Conservation (phyloP, 2,888 invertebrate genomes). For the Eupithecia dodoneata region DNA sequence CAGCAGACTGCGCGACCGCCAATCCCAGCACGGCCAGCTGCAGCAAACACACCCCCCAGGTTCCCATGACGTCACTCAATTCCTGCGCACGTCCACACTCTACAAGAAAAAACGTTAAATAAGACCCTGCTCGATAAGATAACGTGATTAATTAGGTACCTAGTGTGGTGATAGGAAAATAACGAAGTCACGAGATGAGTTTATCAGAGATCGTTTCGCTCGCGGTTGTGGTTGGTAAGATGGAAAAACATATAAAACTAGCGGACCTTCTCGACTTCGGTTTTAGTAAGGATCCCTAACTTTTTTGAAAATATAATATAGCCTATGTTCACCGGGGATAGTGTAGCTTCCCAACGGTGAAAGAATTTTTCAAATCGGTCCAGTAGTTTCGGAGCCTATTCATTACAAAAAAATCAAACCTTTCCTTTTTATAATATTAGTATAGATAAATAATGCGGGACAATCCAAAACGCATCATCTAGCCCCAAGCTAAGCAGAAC, state of each 20-base stretch:
- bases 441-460: no score
- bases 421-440: no score
- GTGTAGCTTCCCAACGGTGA: no score
- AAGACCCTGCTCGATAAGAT: constrained; percentile 67
- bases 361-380: no score
- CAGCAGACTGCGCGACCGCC: constrained; percentile 61
- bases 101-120: constrained; percentile 62
- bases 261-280: no score
- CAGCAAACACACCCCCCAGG: constrained; percentile 50
- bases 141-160: constrained; percentile 60
- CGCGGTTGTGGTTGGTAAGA: neutral
- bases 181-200: constrained; percentile 74
- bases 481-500: no score
- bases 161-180: constrained; percentile 66
- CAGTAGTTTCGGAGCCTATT: no score
- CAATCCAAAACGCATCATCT: no score
- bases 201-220: constrained; percentile 19
- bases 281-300: no score
- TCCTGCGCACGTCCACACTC: constrained; percentile 49
- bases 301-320: no score
- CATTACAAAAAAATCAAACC: no score
- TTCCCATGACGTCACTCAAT: constrained; percentile 45
- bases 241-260: neutral
- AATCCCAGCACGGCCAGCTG: constrained; percentile 56
- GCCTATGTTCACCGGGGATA: no score